A percentile compares a stretch with the other conserved stretches of the same genome.
These are phyloP conservation scores for Eudemis profundana DNA, from an alignment of 2,888 invertebrate genomes.

Conservation along the genomic window DNA sequence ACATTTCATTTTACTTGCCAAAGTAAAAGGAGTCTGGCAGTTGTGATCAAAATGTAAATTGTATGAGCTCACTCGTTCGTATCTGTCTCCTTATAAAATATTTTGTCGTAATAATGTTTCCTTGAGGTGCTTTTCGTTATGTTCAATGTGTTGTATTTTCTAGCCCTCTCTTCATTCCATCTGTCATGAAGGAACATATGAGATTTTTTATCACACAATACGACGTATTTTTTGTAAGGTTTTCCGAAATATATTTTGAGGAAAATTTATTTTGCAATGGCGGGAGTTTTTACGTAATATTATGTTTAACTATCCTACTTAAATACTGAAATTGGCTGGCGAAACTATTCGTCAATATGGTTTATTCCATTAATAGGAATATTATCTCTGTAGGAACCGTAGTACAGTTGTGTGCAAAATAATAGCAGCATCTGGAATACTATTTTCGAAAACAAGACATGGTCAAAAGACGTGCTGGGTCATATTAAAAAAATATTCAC, in stretches of 20 bases:
- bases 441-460: too few relatives aligned
- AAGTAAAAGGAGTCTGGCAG: conserved; percentile 30
- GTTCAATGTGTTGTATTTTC: conserved; percentile 42
- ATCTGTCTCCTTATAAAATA: conserved; percentile 44
- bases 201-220: conserved; percentile 43
- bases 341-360: too few relatives aligned
- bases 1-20: conserved; percentile 29
- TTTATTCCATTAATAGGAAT: too few relatives aligned
- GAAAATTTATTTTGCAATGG: conserved; percentile 23
- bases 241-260: conserved; percentile 22
- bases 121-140: conserved; percentile 38
- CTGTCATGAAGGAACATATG: conserved; percentile 42
- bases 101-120: conserved; percentile 41
- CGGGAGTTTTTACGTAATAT: background rate
- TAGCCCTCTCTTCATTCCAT: conserved; percentile 43
- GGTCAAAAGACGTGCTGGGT: too few relatives aligned
- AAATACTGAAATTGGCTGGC: background rate
- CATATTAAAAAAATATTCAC: too few relatives aligned
- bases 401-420: too few relatives aligned
- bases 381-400: too few relatives aligned
- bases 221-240: conserved; percentile 33
- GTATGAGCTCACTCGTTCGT: conserved; percentile 45
- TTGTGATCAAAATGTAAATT: conserved; percentile 51
- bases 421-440: too few relatives aligned
- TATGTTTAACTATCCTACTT: background rate